Evolutionary conservation across 35 echinoderm and acorn worm species (phyloP).

Genomic region (Strongylocentrotus purpuratus): DNA sequence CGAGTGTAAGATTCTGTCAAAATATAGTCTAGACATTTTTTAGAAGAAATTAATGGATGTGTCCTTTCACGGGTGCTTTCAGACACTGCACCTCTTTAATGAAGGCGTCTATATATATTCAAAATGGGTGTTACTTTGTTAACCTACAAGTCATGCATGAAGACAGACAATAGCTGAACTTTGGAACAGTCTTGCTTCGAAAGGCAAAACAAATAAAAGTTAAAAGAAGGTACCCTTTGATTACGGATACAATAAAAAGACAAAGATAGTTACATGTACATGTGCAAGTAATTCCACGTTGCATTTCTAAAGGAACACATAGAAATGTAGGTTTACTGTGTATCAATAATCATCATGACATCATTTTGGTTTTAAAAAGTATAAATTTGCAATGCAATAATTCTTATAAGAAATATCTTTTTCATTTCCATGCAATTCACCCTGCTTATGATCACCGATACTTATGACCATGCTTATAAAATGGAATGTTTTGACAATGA

Average conservation of each 20-base stretch:
- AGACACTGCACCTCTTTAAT: not conserved
- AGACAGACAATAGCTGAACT: not conserved
- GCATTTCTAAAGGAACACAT: too few relatives aligned
- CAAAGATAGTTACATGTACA: not conserved
- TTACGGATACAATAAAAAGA: not conserved
- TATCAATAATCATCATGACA: too few relatives aligned
- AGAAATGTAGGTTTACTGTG: too few relatives aligned
- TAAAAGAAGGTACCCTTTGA: not conserved
- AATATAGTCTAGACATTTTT: not conserved
- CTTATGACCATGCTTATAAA: too few relatives aligned
- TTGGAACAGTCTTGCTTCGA: not conserved
- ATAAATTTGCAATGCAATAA: too few relatives aligned
- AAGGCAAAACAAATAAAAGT: not conserved
- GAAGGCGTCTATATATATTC: not conserved
- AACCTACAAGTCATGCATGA: not conserved
- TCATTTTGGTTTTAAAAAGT: too few relatives aligned
- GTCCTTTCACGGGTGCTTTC: not conserved
- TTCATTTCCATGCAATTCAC: too few relatives aligned
- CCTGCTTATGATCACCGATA: too few relatives aligned
- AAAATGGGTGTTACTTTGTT: not conserved
- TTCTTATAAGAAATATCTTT: too few relatives aligned
- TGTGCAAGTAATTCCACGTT: not conserved
- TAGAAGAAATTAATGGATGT: not conserved
- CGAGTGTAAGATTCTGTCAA: not conserved
- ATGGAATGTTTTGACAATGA: too few relatives aligned